Percentiles rank a stretch among this genome's conserved stretches.
phyloP scores from a whole-genome alignment of 2,113 vertebrate species.

The Anseranas semipalmata region DNA sequence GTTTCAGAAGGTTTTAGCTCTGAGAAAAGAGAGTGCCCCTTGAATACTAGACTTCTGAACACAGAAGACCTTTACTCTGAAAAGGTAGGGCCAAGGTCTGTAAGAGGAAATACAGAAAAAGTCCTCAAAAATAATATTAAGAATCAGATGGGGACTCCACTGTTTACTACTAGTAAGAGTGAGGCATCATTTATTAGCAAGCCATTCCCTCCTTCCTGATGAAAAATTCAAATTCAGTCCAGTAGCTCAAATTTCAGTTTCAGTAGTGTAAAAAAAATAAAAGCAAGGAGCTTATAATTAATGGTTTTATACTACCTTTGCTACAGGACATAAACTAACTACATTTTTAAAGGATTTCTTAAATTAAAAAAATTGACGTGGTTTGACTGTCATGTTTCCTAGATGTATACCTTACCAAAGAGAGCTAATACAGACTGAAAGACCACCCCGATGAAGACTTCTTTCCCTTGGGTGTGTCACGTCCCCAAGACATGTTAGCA shows the following conservation, averaged over 20 bases:
- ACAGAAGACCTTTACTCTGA: background rate
- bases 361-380: background rate
- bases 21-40: background rate
- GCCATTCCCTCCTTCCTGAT: background rate
- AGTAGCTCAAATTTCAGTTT: background rate
- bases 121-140: background rate
- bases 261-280: background rate
- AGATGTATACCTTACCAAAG: background rate
- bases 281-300: background rate
- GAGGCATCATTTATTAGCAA: background rate
- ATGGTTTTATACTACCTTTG: background rate
- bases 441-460: no score
- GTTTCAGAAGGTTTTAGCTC: background rate
- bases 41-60: background rate
- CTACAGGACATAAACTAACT: background rate
- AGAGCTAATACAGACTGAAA: background rate
- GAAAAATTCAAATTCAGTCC: background rate
- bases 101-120: background rate
- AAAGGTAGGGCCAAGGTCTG: background rate
- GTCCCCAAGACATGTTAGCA: background rate
- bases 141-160: background rate
- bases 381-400: background rate
- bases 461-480: background rate
- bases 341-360: background rate
- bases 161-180: background rate